Evolutionary conservation across 37 sponge, comb jelly and placozoan genomes (phyloP).

Genomic region (Corticium candelabrum): DNA sequence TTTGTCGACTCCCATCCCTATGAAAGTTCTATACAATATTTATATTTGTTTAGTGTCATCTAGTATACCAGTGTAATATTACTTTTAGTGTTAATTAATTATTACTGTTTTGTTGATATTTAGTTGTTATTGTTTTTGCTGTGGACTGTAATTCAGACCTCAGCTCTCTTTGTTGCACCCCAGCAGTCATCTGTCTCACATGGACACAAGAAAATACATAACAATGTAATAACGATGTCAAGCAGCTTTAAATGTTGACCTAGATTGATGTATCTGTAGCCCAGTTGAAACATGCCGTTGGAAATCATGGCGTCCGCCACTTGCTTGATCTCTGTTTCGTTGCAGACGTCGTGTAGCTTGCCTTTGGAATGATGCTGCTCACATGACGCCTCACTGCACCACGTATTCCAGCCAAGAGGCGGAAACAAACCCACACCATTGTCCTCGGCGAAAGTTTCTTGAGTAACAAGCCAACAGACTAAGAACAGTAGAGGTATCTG

Average conservation of each 20-base stretch:
- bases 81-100: too few species aligned
- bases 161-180: slow-evolving; percentile 23
- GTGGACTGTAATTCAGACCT: too few species aligned
- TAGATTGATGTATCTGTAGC: slow-evolving; percentile 77
- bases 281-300: slow-evolving; percentile 65
- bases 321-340: slow-evolving; percentile 47
- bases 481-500: too few species aligned
- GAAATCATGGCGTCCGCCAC: slow-evolving; percentile 72
- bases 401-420: slow-evolving; percentile 81
- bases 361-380: not conserved
- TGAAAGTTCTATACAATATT: too few species aligned
- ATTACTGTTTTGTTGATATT: too few species aligned
- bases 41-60: too few species aligned
- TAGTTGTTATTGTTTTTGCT: too few species aligned
- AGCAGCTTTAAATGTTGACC: slow-evolving; percentile 13
- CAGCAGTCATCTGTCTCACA: slow-evolving; percentile 64
- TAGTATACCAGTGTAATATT: too few species aligned
- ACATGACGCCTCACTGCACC: slow-evolving; percentile 64
- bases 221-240: not conserved
- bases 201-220: not conserved
- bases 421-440: slow-evolving; percentile 63
- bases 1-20: too few species aligned
- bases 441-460: too few species aligned
- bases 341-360: slow-evolving; percentile 44
- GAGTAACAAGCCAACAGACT: too few species aligned